phyloP scores from a whole-genome alignment of 2,888 invertebrate genomes.

The Oxyteleia sp. region DNA sequence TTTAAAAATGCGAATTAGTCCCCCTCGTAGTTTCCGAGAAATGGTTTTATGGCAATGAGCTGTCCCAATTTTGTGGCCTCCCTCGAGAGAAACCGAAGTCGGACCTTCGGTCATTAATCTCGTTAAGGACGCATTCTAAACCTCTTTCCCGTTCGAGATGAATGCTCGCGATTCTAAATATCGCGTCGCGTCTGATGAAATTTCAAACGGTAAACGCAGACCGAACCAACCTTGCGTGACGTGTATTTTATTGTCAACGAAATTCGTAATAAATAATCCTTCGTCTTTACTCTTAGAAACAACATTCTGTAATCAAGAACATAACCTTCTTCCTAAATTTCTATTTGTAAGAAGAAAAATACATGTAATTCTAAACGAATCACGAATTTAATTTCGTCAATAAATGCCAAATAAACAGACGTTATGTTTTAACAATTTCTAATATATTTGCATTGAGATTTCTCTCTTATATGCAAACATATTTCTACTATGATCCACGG shows the following conservation, averaged over 20 bases:
- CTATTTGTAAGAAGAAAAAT: too few relatives aligned
- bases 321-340: too few relatives aligned
- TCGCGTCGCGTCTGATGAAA: constrained; percentile 43
- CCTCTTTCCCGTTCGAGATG: constrained; percentile 52
- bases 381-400: too few relatives aligned
- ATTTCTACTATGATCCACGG: too few relatives aligned
- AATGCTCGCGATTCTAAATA: constrained; percentile 49
- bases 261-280: constrained; percentile 17
- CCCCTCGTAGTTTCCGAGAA: constrained; percentile 16
- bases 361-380: too few relatives aligned
- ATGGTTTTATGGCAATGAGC: constrained; percentile 23
- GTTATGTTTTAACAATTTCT: too few relatives aligned
- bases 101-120: constrained; percentile 63
- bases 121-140: constrained; percentile 64
- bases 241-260: constrained; percentile 4
- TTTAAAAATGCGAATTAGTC: not conserved
- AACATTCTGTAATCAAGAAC: too few relatives aligned
- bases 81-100: constrained; percentile 39
- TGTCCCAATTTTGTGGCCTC: constrained; percentile 48
- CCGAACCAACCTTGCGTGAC: constrained; percentile 17
- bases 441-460: too few relatives aligned
- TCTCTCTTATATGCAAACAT: too few relatives aligned
- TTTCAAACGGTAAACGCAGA: constrained; percentile 30
- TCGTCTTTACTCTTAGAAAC: too few relatives aligned
- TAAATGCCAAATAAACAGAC: too few relatives aligned